Evolutionary conservation across 2,888 invertebrate species (phyloP).

Genomic region (Hemithea aestivaria): DNA sequence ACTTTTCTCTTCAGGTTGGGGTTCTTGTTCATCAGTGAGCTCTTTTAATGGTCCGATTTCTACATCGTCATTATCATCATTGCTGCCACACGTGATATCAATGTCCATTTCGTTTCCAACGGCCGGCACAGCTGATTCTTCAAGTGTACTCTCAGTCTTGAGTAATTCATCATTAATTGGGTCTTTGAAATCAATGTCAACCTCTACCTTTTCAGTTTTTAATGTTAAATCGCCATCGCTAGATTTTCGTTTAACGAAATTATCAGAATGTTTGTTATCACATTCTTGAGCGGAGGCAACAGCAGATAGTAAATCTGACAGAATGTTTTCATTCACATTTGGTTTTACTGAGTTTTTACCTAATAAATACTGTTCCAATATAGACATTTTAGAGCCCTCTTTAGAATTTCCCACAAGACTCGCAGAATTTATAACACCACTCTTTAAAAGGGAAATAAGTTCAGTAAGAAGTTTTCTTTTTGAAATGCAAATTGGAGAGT

Average conservation of each 20-base stretch:
- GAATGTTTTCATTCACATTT: constrained; percentile 75
- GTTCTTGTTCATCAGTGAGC: constrained; percentile 60
- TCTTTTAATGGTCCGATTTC: constrained; percentile 75
- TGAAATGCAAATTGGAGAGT: constrained; percentile 89
- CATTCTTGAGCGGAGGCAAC: constrained; percentile 81
- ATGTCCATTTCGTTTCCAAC: constrained; percentile 75
- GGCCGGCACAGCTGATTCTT: constrained; percentile 73
- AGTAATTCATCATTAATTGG: constrained; percentile 38
- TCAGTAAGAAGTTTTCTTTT: constrained; percentile 85
- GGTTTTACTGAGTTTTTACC: constrained; percentile 64
- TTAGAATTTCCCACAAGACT: constrained; percentile 57
- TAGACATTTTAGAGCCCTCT: constrained; percentile 80
- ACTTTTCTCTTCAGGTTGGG: constrained; percentile 47
- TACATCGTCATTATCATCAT: constrained; percentile 68
- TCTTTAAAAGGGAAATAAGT: constrained; percentile 81
- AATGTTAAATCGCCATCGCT: constrained; percentile 51
- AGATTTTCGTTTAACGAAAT: constrained; percentile 67
- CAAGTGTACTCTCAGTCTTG: constrained; percentile 77
- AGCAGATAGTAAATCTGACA: constrained; percentile 80
- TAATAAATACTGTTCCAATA: constrained; percentile 84
- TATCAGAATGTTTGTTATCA: constrained; percentile 72
- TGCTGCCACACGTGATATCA: constrained; percentile 63
- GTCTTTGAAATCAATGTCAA: too few relatives aligned
- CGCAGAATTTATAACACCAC: constrained; percentile 74
- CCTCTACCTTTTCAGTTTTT: constrained; percentile 54